These are phyloP conservation scores for Callocephalon fimbriatum DNA, from an alignment of 2,113 vertebrate genomes.

Conservation along the genomic window DNA sequence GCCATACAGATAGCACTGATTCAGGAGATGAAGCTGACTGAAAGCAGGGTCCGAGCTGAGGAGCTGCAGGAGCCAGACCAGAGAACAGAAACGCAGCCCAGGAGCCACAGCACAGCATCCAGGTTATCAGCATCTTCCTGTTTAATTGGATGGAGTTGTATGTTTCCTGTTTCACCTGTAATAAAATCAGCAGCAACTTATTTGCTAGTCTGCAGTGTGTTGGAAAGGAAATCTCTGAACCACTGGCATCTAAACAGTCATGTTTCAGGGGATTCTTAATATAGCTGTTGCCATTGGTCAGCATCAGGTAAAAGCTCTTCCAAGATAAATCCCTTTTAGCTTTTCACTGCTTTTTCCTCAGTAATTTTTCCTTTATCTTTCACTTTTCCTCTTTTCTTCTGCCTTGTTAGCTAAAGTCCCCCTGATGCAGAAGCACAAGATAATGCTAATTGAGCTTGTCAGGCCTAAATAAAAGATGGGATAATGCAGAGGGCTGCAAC, in stretches of 20 bases:
- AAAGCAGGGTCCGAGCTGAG: neutral
- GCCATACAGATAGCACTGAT: neutral
- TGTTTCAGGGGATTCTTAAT: neutral
- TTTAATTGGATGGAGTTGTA: neutral
- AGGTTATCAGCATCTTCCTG: neutral
- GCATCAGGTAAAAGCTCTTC: neutral
- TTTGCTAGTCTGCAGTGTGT: neutral
- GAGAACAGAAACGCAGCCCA: neutral
- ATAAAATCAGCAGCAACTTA: neutral
- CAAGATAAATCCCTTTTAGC: neutral
- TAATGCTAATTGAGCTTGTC: constrained; percentile 65
- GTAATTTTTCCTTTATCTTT: neutral
- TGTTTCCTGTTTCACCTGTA: neutral
- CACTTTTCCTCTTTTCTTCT: neutral
- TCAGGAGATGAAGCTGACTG: neutral
- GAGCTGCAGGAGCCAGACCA: neutral
- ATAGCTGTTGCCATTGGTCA: neutral
- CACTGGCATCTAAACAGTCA: neutral
- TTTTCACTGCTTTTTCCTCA: neutral
- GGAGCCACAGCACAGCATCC: neutral
- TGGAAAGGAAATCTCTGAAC: neutral
- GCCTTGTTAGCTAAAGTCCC: constrained; percentile 9
- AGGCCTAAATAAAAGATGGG: constrained; percentile 62
- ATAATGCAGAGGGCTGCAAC: neutral
- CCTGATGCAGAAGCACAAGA: constrained; percentile 19